Base-by-base conservation (phyloP, 2,113 vertebrate species). In the Lamprotornis superbus region DNA sequence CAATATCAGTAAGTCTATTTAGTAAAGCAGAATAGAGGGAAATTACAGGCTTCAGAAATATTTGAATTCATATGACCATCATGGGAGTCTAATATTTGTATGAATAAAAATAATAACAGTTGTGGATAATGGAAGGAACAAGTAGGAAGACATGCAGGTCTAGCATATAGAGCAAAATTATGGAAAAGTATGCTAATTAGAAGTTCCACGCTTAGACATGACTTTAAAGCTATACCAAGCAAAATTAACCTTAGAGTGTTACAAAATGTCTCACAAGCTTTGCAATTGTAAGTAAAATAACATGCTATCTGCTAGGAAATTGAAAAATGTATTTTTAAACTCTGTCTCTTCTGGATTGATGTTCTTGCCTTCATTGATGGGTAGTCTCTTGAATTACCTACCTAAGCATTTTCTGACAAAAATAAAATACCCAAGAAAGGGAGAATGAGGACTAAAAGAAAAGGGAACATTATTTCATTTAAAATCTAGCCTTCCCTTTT, bases 41-140 rank as follows among this genome's bases (percentile, higher is more conserved):
- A 88, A 94, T 92, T 89, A 92, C 21, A 92, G 76, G 64, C 71
- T 94, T 86, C 52, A 53, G 19, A 88, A 83, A 61, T 61, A 65
- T 2, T 10, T 1, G 2, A 73, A 89, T 86, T 83, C 22, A 9
- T 31, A 33, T 49, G 55, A 74, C 33, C 30, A 55, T 69, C 50
- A 61, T 31, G 6, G 87, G 9, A 69, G 33, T 30, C 37, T 23
- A 78, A 18, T 35, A 68, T 69, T 65, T 83, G 13, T 59, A 53
- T 64, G 57, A 83, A 65, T 73, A 46, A 86, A 93, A 88, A 67
- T 46, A 91, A 82, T 55, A 85, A 82, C 30, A 56, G 11, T 10
- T 67, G 37, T 92, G 55, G 68, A 70, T 56, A 83, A 67, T 61
- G 13, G 39, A 28, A 67, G 6, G 33, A 89, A 83, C 33, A 78